Evolutionary conservation across 2,888 invertebrate genomes (phyloP).

Genomic region (Caenorhabditis japonica): DNA sequence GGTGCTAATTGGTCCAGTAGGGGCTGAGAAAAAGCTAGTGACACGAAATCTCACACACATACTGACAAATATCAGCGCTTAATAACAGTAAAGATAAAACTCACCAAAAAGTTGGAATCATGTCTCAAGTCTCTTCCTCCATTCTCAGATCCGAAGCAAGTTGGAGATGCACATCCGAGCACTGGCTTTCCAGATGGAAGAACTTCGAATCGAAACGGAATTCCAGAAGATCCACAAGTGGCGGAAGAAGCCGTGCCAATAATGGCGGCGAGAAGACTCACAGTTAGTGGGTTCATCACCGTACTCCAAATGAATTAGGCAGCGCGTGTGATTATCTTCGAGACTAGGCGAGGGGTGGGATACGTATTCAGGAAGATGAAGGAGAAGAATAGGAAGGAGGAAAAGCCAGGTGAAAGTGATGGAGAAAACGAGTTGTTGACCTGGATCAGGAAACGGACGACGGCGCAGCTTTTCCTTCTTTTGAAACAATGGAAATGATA

Average conservation of each 20-base stretch:
- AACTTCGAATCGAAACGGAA: constrained; percentile 74
- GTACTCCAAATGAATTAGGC: constrained; percentile 7
- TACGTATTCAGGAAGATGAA: constrained; percentile 1
- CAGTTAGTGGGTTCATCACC: constrained; percentile 48
- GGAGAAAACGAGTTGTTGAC: constrained; percentile 52
- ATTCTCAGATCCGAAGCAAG: constrained; percentile 65
- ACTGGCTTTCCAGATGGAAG: constrained; percentile 67
- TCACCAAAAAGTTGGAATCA: constrained; percentile 61
- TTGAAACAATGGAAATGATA: constrained; percentile 35
- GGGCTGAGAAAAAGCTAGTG: too few species aligned
- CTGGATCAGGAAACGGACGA: constrained; percentile 21
- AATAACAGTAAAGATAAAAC: too few species aligned
- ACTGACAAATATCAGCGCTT: too few species aligned
- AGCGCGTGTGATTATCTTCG: constrained; percentile 48
- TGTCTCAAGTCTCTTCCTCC: constrained; percentile 58
- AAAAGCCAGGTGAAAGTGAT: constrained; percentile 54
- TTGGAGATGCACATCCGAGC: constrained; percentile 71
- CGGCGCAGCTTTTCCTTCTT: constrained; percentile 13
- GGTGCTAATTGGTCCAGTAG: too few species aligned
- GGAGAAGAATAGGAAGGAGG: too few species aligned
- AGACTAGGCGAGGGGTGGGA: constrained; percentile 37
- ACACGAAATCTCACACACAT: too few species aligned
- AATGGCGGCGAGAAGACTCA: constrained; percentile 32
- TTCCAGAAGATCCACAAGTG: constrained; percentile 68
- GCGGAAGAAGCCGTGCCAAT: constrained; percentile 48